Evolutionary conservation across 1,140 invertebrate genomes (phyloP).

Genomic region (Wasmannia auropunctata): DNA sequence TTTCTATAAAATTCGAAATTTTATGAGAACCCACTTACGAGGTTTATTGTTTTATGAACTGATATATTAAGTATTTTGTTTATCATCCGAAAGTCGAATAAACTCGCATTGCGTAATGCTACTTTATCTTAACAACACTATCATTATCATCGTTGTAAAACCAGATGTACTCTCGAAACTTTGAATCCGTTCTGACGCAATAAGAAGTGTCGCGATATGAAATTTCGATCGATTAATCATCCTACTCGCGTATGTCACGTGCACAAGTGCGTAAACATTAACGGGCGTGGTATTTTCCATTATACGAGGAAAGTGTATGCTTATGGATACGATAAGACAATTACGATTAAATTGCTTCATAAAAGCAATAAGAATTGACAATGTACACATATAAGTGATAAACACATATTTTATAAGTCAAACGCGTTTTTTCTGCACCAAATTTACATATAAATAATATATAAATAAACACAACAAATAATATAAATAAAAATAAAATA

Average conservation of each 20-base stretch:
- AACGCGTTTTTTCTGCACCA: neutral
- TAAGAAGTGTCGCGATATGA: constrained; percentile 12
- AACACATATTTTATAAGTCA: neutral
- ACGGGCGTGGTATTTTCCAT: constrained; percentile 33
- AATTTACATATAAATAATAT: neutral
- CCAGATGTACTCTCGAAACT: neutral
- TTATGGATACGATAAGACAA: neutral
- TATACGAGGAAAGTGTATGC: neutral
- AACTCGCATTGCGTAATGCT: neutral
- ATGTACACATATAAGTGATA: neutral
- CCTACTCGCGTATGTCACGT: neutral
- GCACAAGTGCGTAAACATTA: constrained; percentile 9
- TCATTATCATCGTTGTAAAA: neutral
- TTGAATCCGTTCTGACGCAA: neutral
- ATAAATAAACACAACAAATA: neutral
- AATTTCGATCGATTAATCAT: constrained; percentile 21
- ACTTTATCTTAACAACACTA: neutral
- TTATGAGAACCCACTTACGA: neutral
- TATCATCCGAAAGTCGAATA: neutral
- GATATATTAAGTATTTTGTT: neutral
- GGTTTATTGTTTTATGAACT: neutral
- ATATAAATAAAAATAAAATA: neutral
- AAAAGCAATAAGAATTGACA: neutral
- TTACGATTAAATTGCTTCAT: neutral
- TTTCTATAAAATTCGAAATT: neutral